Evolutionary conservation across 2,797 vertebrate genomes (phyloP).

Genomic region (Amphiprion clarkii): DNA sequence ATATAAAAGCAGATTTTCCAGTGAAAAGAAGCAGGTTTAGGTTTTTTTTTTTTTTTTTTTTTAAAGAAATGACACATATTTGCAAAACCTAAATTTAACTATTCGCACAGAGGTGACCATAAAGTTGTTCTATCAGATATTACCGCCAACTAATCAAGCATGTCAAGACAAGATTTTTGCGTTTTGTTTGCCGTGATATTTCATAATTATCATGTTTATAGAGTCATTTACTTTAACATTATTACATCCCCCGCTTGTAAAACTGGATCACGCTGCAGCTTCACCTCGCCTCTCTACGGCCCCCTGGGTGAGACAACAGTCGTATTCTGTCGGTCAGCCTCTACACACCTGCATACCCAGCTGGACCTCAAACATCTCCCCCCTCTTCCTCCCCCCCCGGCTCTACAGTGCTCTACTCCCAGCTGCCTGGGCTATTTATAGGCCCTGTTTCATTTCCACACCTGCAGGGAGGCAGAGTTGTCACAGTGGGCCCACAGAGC

Average conservation of each 20-base stretch:
- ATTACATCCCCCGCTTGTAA: constrained; percentile 26
- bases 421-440: constrained; percentile 93
- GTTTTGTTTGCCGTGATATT: too few relatives aligned
- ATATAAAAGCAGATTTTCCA: too few relatives aligned
- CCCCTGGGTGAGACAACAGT: constrained; percentile 73
- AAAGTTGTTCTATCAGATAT: background rate
- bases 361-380: constrained; percentile 69
- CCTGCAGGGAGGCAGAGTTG: constrained; percentile 88
- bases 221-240: background rate
- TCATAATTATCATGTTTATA: too few relatives aligned
- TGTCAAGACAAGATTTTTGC: background rate
- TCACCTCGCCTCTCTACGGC: constrained; percentile 17
- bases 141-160: too few relatives aligned
- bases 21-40: too few relatives aligned
- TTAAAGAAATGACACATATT: background rate
- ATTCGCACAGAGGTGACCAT: background rate
- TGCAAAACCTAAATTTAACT: background rate
- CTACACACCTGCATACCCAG: constrained; percentile 86
- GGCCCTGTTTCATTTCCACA: constrained; percentile 92
- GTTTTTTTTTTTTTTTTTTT: too few relatives aligned
- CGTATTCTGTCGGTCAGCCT: constrained; percentile 79
- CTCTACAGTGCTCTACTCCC: constrained; percentile 84
- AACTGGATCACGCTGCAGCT: constrained; percentile 42
- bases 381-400: constrained; percentile 41
- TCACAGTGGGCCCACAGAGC: constrained; percentile 83